Evolutionary conservation across 2,888 invertebrate species (phyloP), one percentile per base, ranked within the genome.

Genomic region (Formica aserva): DNA sequence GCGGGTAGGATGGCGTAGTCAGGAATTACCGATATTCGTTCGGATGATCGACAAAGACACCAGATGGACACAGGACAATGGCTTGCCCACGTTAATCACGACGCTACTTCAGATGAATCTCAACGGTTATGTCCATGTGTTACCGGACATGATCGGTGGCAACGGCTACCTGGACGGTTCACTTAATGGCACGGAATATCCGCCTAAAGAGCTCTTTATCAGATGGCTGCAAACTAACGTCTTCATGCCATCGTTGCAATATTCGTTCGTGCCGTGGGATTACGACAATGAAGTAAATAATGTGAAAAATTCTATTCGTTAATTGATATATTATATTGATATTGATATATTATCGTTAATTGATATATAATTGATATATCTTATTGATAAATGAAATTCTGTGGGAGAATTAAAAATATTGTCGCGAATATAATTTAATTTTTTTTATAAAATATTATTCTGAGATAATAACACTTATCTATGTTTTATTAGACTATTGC

Each of bases 101-200:
- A 97, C 97, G 0, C 95, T 97, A 0, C 93, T 97, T 18, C 96
- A 97, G 91, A 95, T 95, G 94, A 95, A 95, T 85, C 88, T 95
- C 65, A 95, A 95, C 80, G 95, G 95, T 63, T 95, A 95, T 94
- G 96, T 97, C 0, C 96, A 96, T 90, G 97, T 98, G 6, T 94
- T 98, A 18, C 98, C 98, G 0, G 98, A 98, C 92, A 97, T 98
- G 97, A 96, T 97, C 67, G 97, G 97, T 0, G 97, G 97, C 0
- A 97, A 97, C 88, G 96, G 96, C 0, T 96, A 95, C 91, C 95
- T 95, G n/a, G 95, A 95, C 66, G 96, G 95, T 29, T 92, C 95
- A 0, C 95, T 96, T 0, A 96, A 95, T 0, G 87, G 78, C 0
- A 93, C 93, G 0, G 86, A 85, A 26, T 86, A 91, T 32, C 94